Evolutionary conservation across 2,888 invertebrate species (phyloP).

Genomic region (Epinotia brunnichana): DNA sequence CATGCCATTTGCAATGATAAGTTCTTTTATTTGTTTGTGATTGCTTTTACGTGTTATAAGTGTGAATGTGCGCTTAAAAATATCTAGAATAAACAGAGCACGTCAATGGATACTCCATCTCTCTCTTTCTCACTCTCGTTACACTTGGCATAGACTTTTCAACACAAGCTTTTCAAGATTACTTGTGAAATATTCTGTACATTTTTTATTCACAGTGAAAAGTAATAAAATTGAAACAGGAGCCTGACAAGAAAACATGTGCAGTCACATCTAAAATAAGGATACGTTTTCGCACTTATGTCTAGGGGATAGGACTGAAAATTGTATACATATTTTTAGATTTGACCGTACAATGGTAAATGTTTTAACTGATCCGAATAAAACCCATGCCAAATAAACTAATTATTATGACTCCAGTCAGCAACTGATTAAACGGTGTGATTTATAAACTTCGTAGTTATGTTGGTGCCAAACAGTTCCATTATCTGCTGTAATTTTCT

Average conservation of each 20-base stretch:
- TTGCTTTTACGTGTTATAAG: too few relatives aligned
- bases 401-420: slow-evolving; percentile 5
- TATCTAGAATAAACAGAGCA: not conserved
- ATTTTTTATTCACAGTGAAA: too few relatives aligned
- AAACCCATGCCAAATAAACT: slow-evolving; percentile 16
- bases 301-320: too few relatives aligned
- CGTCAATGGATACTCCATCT: too few relatives aligned
- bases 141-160: too few relatives aligned
- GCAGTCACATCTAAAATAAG: not conserved
- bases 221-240: too few relatives aligned
- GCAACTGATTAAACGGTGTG: slow-evolving; percentile 23
- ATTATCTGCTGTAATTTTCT: slow-evolving; percentile 39
- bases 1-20: not conserved
- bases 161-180: too few relatives aligned
- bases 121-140: too few relatives aligned
- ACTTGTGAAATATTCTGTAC: too few relatives aligned
- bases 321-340: too few relatives aligned
- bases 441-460: slow-evolving; percentile 28
- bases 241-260: too few relatives aligned
- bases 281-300: not conserved
- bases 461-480: slow-evolving; percentile 32
- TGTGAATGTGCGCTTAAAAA: too few relatives aligned
- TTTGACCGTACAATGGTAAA: not conserved
- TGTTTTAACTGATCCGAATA: not conserved
- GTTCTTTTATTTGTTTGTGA: slow-evolving; percentile 10